Evolutionary conservation across 2,888 invertebrate species (phyloP).

Genomic region (Tiliacea aurago): DNA sequence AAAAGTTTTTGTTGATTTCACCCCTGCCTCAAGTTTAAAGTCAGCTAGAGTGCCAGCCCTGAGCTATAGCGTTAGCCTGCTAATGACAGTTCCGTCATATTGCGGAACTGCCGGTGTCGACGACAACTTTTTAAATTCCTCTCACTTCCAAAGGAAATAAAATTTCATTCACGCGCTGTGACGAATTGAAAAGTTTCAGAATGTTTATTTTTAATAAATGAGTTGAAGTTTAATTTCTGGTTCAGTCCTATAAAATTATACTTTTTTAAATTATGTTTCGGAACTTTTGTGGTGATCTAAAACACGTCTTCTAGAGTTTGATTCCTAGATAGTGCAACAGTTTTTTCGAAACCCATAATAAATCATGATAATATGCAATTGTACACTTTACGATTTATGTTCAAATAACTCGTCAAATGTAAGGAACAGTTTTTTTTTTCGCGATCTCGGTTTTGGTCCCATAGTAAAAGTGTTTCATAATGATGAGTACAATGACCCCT

Average conservation of each 20-base stretch:
- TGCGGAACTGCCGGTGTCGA: slow-evolving; percentile 62
- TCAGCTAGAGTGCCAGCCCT: slow-evolving; percentile 46
- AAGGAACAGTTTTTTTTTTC: no score
- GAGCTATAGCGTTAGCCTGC: slow-evolving; percentile 47
- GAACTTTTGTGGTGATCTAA: background rate
- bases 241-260: background rate
- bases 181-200: slow-evolving; percentile 42
- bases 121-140: slow-evolving; percentile 64
- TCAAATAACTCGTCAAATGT: no score
- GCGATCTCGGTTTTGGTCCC: no score
- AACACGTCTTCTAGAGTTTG: background rate
- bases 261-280: background rate
- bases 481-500: no score
- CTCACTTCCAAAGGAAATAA: slow-evolving; percentile 59
- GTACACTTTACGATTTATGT: no score
- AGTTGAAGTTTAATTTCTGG: slow-evolving; percentile 2
- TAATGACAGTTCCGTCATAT: slow-evolving; percentile 66
- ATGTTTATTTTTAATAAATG: slow-evolving; percentile 40
- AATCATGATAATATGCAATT: no score
- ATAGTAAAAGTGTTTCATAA: no score
- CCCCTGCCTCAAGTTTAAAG: slow-evolving; percentile 1
- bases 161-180: slow-evolving; percentile 52
- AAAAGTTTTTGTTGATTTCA: slow-evolving; percentile 10
- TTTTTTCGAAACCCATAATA: background rate
- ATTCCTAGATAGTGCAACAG: background rate